Base-by-base conservation (phyloP, 1,140 invertebrate genomes). In the Drosophila suzukii region DNA sequence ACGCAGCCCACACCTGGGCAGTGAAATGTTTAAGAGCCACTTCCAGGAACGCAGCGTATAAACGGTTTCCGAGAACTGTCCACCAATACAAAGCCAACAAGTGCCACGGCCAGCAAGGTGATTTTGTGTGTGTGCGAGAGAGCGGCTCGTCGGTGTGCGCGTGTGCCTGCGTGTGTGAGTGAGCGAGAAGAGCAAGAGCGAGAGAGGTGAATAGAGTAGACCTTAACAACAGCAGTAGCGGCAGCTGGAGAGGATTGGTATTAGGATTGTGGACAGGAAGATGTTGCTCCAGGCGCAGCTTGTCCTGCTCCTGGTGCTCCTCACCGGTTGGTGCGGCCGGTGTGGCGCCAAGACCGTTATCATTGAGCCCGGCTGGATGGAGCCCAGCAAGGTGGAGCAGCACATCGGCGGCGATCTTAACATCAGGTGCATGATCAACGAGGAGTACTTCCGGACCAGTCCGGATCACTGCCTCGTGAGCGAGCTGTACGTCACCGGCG, bases 41-140 rank as follows among this genome's bases (percentile, higher is more conserved):
- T 88, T 88, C 83, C 78, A 74, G 83, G 83, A 88, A 88, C 60
- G 58, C 79, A 76, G 74, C 56, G 81, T 74, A 88, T 88, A 86
- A 88, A 88, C 84, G 75, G 79, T 88, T 84, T 85, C 76, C 63
- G 53, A 88, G 83, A 88, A 88, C 78, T 89, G 54, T 36, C 30
- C 50, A 86, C 83, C 72, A 86, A 82, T 86, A 86, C 82, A 81
- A 47, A 75, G 81, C 78, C 82, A 86, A 85, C 82, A 86, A 85
- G 82, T 85, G 82, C 78, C 39, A 75, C 59, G 72, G 57, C 46
- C 60, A 75, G 53, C 55, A 77, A 88, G 84, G 84, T 86, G 84
- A 83, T 78, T 73, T 47, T 54, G 53, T 39, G 71, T 66, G 30
- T 74, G 71, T 66, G 27, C 66, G 47, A 75, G 75, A 75, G 75